Base-by-base conservation (phyloP, 2,797 vertebrate genomes). In the Danionella dracula region DNA sequence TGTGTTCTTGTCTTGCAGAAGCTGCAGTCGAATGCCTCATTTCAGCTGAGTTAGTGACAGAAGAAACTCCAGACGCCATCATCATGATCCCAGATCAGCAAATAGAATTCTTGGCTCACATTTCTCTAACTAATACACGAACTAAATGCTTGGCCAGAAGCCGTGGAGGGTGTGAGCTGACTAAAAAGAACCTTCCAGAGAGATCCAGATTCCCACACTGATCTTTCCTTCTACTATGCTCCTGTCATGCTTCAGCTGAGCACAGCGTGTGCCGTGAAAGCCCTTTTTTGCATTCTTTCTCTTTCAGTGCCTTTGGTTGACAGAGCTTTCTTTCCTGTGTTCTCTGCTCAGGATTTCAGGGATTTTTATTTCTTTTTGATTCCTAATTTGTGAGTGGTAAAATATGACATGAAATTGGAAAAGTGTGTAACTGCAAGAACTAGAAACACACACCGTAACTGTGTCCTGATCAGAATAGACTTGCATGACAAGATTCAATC, bases 1-100 rank as follows among this genome's bases (percentile, higher is more conserved):
- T 4, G 55, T 59, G 45, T 17, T 27, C 15, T 79, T 48, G 35
- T 71, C 1, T 82, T 82, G n/a, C 79, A 90, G 89, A 79, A 87
- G 78, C 76, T 88, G 83, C 71, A 83, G 73, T 70, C 84, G 83
- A 20, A 84, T 85, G 83, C 82, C 82, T 6, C 84, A 89, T 80
- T 88, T 89, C 83, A 79, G 78, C 71, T 89, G 84, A 88, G 71
- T 41, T 63, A 46, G 29, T n/a, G 4, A 20, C 42, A 1, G 21
- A 35, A 66, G 71, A 38, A 54, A n/a, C 44, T 44, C 57, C 19
- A 4, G 21, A 64, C 42, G 51, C 65, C 50, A 48, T 70, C 55
- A 62, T 76, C 2, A 85, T 86, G 82, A 78, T 81, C 48, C 76
- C 80, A 49, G 40, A 72, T 66, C 31, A 48, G 53, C 68, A 70